phyloP scores from a whole-genome alignment of 2,797 vertebrate species.

The Propithecus deckenii region DNA sequence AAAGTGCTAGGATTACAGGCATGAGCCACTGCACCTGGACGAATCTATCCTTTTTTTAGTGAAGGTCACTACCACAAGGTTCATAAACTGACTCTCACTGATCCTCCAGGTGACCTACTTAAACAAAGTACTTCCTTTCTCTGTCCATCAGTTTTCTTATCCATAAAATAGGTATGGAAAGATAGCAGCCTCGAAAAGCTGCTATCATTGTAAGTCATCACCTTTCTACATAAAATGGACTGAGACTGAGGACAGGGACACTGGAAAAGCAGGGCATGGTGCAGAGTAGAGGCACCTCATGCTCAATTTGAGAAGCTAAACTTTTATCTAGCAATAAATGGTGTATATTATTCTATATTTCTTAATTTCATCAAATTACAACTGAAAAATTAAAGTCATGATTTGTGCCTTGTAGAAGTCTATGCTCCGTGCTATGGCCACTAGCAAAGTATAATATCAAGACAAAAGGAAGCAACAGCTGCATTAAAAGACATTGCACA shows the following conservation, averaged over 20 bases:
- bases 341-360: neutral
- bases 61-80: neutral
- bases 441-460: neutral
- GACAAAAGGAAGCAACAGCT: neutral
- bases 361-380: neutral
- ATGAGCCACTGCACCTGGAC: too few species aligned
- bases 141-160: neutral
- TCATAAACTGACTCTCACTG: neutral
- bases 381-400: neutral
- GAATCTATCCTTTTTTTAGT: neutral
- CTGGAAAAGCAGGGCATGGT: neutral
- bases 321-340: neutral
- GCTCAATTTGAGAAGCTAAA: neutral
- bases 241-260: neutral
- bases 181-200: neutral
- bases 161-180: too few species aligned
- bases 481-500: neutral
- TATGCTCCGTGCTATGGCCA: neutral
- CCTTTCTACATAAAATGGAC: neutral
- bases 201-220: neutral
- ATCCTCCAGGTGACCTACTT: neutral
- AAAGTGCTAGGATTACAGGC: too few species aligned
- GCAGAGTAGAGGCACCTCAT: too few species aligned
- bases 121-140: neutral
- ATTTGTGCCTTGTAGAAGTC: neutral